These are phyloP conservation scores for Drosophila multiciliata DNA, from an alignment of 2,888 invertebrate species.

Conservation along the genomic window DNA sequence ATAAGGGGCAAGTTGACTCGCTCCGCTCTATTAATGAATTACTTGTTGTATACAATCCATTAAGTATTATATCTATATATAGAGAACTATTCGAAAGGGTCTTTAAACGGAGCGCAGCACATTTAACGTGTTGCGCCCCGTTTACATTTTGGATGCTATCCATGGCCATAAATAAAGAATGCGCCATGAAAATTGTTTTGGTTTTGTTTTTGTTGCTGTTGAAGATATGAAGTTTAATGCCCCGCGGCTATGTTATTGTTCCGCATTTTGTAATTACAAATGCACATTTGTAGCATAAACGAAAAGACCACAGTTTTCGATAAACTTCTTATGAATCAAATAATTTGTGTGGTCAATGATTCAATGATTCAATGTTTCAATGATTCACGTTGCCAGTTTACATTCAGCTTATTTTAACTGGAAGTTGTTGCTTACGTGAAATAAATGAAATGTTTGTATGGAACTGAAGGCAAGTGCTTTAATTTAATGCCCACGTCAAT, in stretches of 20 bases:
- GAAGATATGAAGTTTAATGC: constrained; percentile 45
- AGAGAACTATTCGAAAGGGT: constrained; percentile 27
- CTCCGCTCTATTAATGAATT: constrained; percentile 28
- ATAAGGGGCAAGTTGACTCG: constrained; percentile 8
- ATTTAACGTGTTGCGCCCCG: constrained; percentile 48
- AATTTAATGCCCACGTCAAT: constrained; percentile 71
- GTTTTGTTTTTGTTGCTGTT: constrained; percentile 5
- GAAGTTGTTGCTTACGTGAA: constrained; percentile 64
- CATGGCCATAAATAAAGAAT: constrained; percentile 54
- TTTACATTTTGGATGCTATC: constrained; percentile 31
- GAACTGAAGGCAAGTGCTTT: constrained; percentile 72
- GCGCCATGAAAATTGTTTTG: constrained; percentile 40
- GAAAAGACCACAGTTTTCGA: not conserved
- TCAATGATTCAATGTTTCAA: constrained; percentile 7
- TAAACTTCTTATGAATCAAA: constrained; percentile 30
- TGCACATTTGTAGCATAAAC: constrained; percentile 2
- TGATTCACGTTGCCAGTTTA: constrained; percentile 20
- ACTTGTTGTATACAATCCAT: constrained; percentile 18
- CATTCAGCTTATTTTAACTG: constrained; percentile 2
- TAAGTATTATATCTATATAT: constrained; percentile 42
- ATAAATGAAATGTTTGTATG: constrained; percentile 74
- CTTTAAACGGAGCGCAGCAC: constrained; percentile 20
- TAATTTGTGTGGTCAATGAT: constrained; percentile 21
- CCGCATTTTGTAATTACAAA: constrained; percentile 34
- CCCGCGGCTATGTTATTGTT: constrained; percentile 34